Base-by-base conservation (phyloP, 2,888 invertebrate genomes). In the Lamellibrachia satsuma region DNA sequence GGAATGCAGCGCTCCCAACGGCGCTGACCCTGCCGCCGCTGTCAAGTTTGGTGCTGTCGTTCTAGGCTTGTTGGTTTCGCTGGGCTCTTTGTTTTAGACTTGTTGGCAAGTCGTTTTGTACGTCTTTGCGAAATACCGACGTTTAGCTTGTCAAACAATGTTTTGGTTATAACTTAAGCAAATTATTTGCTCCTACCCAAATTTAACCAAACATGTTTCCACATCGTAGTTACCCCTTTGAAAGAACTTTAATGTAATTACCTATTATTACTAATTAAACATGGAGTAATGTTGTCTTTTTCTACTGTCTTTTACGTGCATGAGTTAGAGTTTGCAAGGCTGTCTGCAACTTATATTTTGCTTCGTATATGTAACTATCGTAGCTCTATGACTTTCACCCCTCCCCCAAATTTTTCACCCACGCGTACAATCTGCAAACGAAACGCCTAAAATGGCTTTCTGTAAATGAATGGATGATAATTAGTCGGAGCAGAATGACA, bases 1-100 rank as follows among this genome's bases (percentile, higher is more conserved):
- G 22, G 92, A 91, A 52, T 92, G 92, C 57, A 75, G 52, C 51
- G 60, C 91, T 27, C n/a, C 8, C 51, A 93, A n/a, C 52, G 92
- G 91, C 6, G 92, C 90, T 9, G 90, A 27, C 6, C 75, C 75
- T 75, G 75, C 22, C 75, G 75, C 75, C 22, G 75, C 75, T 2
- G 75, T n/a, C 75, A 75, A 75, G 75, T n/a, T 75, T 11, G 75
- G 75, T 22, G 75, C 75, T 15, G 75, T 75, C 22, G 75, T 75
- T 75, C n/a, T 75, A 22, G 75, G 75, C 75, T n/a, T 75, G 22
- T 15, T 22, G 75, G 22, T 75, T 22, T 22, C 75, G 4, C n/a
- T 22, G 22, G n/a, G 3, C 22, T 75, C 75, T 22, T 4, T 75
- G 75, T n/a, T 22, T 22, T 75, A 75, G 75, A 75, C 4, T 75